phyloP scores from a whole-genome alignment of 35 echinoderm and acorn worm genomes.

The Eucidaris tribuloides region DNA sequence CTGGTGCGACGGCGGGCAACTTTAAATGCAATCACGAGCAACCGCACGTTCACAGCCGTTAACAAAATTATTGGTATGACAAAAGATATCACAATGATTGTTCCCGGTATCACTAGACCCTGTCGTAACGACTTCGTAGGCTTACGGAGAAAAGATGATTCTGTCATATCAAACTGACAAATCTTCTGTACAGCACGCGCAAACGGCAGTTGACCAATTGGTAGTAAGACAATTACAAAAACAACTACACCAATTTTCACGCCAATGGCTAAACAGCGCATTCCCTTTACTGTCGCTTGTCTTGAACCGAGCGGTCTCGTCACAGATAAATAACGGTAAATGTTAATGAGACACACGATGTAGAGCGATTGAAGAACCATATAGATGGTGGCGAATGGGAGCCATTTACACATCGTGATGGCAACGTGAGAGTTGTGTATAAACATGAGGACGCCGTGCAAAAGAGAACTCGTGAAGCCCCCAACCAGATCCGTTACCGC shows the following conservation, averaged over 20 bases:
- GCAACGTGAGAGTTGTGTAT: not conserved
- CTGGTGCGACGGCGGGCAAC: not conserved
- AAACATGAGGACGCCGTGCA: not conserved
- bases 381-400: not conserved
- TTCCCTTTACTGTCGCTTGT: not conserved
- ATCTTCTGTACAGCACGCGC: not conserved
- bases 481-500: not conserved
- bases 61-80: not conserved
- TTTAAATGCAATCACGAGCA: not conserved
- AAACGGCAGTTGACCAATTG: not conserved
- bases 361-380: not conserved
- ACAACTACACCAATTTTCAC: not conserved
- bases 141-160: not conserved
- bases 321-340: not conserved
- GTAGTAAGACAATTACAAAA: not conserved
- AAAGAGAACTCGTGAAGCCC: not conserved
- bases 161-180: not conserved
- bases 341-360: not conserved
- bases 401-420: not conserved
- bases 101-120: too few species aligned
- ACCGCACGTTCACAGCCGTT: not conserved
- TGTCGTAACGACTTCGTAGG: not conserved
- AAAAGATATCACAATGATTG: too few species aligned
- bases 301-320: not conserved
- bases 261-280: not conserved